These are phyloP conservation scores for Phrynocephalus vlangalii DNA, from an alignment of 2,797 vertebrate species.

Conservation along the genomic window DNA sequence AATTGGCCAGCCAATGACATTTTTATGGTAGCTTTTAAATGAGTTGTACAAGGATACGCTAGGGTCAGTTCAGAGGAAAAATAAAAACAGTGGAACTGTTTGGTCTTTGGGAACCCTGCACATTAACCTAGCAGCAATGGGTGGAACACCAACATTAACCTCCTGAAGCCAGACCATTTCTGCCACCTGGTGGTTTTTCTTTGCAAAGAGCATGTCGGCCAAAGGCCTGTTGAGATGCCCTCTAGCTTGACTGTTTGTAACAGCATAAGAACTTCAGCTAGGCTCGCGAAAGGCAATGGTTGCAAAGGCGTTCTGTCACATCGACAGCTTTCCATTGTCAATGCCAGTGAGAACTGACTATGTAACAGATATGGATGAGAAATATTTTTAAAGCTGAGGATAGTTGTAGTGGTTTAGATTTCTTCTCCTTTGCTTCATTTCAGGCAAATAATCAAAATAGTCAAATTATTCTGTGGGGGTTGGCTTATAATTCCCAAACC, in stretches of 20 bases:
- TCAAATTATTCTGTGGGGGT: no score
- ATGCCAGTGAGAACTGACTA: no score
- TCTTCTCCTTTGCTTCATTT: no score
- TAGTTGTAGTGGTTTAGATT: neutral
- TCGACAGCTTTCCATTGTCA: neutral
- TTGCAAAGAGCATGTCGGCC: conserved; percentile 18
- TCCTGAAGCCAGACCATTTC: conserved; percentile 47
- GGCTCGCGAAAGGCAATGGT: neutral
- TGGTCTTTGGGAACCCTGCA: conserved; percentile 15
- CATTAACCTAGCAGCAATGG: conserved; percentile 47
- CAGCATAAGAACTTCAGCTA: neutral
- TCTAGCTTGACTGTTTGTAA: conserved; percentile 37
- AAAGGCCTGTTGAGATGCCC: conserved; percentile 49
- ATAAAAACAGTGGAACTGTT: conserved; percentile 42
- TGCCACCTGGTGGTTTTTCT: conserved; percentile 67
- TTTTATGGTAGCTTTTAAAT: conserved; percentile 45
- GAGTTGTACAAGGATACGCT: conserved; percentile 24
- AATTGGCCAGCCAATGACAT: conserved; percentile 11
- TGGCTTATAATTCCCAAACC: neutral
- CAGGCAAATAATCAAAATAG: no score
- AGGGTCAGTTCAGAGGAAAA: conserved; percentile 32
- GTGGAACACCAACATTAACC: conserved; percentile 12
- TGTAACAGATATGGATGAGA: neutral
- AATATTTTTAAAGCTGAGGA: neutral
- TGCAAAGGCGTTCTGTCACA: neutral